Conservation (phyloP, 2,888 invertebrate species). For the Agriopis leucophaearia region DNA sequence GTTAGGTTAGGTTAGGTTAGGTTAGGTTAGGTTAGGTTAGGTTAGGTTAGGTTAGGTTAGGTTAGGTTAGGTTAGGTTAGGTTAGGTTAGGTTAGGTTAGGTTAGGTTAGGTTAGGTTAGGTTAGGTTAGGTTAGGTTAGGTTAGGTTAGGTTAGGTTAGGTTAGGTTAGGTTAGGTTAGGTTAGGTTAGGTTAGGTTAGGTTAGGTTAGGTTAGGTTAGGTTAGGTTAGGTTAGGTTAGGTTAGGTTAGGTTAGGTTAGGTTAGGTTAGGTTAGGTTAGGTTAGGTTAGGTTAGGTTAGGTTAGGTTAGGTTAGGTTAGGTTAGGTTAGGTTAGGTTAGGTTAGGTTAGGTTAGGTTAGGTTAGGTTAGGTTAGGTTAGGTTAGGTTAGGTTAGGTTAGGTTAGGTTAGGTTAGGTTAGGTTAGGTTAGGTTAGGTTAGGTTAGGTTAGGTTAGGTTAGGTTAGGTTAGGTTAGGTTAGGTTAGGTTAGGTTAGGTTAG, state of each 20-base stretch:
- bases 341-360: constrained; percentile 8
- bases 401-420: constrained; percentile 8
- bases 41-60: constrained; percentile 47
- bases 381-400: constrained; percentile 8
- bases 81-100: constrained; percentile 51
- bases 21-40: constrained; percentile 48
- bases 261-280: constrained; percentile 4
- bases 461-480: constrained; percentile 24
- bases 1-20: constrained; percentile 48
- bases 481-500: constrained; percentile 23
- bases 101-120: constrained; percentile 39
- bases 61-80: constrained; percentile 51
- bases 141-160: constrained; percentile 13
- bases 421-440: constrained; percentile 8
- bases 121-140: constrained; percentile 30
- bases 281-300: constrained; percentile 7
- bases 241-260: constrained; percentile 5
- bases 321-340: too few relatives aligned
- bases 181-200: too few relatives aligned
- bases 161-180: too few relatives aligned
- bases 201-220: constrained; percentile 12
- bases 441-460: constrained; percentile 7
- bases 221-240: constrained; percentile 11
- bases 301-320: too few relatives aligned
- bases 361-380: constrained; percentile 8